Base-by-base conservation (phyloP, 1,140 invertebrate genomes). In the Dermatophagoides farinae region DNA sequence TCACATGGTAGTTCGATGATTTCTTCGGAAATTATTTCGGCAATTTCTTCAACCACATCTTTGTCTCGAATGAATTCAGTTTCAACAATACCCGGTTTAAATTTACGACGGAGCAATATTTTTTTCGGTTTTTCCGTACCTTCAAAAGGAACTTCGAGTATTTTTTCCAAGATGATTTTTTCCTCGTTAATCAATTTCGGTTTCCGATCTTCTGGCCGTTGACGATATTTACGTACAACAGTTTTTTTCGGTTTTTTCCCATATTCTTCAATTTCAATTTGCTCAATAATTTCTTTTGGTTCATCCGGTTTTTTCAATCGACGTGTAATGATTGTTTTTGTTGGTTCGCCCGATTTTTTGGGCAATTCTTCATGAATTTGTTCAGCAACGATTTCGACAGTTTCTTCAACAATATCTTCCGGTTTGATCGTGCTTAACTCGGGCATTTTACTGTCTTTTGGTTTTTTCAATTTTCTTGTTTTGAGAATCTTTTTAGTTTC, bases 221-320 rank as follows among this genome's bases (percentile, higher is more conserved):
- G 54, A 0, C 61, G 31, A 31, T 31, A 57, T 37, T 18, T 46
- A n/a, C 43, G 43, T 46, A 46, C 43, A 46, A 46, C 23, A 43
- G 67, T 75, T 70, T 50, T 75, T 66, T 22, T 74, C 74, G n/a
- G 61, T 44, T 16, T 62, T 58, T 31, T n/a, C n/a, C n/a, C n/a
- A n/a, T 31, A 8, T 31, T 31, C 31, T 47, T 20, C 46, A 47
- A 47, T 23, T 47, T 47, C 46, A 23, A 23, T 23, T n/a, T 67
- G 64, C 61, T 39, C n/a, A n/a, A n/a, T n/a, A n/a, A n/a, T n/a
- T n/a, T n/a, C n/a, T 44, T 44, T n/a, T 14, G 43, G n/a, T 47
- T 47, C 46, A 20, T 47, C 8, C 8, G 22, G 18, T 47, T 47
- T 47, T 47, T 47, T 47, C 22, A 23, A 20, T 47, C 46, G 46